Evolutionary conservation across 2,888 invertebrate genomes (phyloP).

Genomic region (Mesorhabditis sp.): DNA sequence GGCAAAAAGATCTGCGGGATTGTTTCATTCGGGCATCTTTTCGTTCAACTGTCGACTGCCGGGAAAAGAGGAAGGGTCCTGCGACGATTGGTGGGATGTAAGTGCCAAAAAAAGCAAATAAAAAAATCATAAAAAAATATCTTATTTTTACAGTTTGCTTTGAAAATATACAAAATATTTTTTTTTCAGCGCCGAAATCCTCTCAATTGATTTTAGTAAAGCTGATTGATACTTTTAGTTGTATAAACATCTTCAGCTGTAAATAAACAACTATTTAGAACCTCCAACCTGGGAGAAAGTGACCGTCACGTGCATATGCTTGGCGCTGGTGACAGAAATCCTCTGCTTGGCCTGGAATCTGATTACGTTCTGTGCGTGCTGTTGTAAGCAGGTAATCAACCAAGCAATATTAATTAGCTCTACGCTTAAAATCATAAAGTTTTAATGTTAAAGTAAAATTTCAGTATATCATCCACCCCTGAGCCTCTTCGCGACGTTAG

Average conservation of each 20-base stretch:
- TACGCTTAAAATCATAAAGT: too few species aligned
- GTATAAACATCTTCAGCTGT: background rate
- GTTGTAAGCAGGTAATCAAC: background rate
- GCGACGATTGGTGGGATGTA: too few species aligned
- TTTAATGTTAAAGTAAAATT: background rate
- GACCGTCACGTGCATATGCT: background rate
- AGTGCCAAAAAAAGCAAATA: too few species aligned
- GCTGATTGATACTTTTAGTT: background rate
- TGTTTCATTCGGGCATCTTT: too few species aligned
- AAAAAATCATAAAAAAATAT: too few species aligned
- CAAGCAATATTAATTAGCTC: background rate
- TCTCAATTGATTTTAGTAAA: background rate
- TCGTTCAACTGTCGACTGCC: too few species aligned
- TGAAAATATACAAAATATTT: too few species aligned
- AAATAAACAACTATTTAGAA: background rate
- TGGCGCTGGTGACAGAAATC: background rate
- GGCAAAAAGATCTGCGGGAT: too few species aligned
- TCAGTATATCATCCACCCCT: background rate
- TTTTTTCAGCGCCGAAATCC: background rate
- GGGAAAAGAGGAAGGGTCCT: too few species aligned
- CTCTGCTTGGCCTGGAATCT: slow-evolving; percentile 1
- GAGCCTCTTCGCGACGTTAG: background rate
- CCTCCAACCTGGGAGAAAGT: slow-evolving; percentile 4
- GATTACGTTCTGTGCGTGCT: background rate
- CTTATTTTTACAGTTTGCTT: too few species aligned